Conservation (phyloP, 2,888 invertebrate genomes). For the Sinopyrophorus schimmeli region DNA sequence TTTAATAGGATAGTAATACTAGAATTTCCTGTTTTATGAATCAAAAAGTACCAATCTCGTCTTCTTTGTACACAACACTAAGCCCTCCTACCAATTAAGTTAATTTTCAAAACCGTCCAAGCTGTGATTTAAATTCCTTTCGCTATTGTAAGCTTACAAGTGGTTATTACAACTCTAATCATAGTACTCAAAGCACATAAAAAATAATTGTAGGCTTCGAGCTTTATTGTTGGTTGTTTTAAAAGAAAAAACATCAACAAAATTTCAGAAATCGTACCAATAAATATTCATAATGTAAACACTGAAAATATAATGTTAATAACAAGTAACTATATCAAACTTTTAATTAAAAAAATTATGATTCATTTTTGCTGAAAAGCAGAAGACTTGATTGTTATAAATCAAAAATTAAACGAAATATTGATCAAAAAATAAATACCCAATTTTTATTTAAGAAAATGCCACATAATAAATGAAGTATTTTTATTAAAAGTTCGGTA, state of each 20-base stretch:
- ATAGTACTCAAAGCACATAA: conserved; percentile 46
- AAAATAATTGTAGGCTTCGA: conserved; percentile 38
- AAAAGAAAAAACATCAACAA: not conserved
- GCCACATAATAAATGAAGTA: too few relatives aligned
- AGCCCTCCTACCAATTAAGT: conserved; percentile 51
- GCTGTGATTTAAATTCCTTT: conserved; percentile 55
- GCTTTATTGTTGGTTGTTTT: conserved; percentile 15
- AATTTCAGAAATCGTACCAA: too few relatives aligned
- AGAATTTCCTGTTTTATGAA: conserved; percentile 23
- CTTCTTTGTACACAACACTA: conserved; percentile 30
- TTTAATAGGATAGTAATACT: conserved; percentile 6
- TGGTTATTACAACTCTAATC: conserved; percentile 52
- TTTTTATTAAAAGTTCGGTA: too few relatives aligned
- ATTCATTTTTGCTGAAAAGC: too few relatives aligned
- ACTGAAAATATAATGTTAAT: too few relatives aligned
- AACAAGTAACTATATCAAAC: too few relatives aligned
- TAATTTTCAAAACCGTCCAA: conserved; percentile 51
- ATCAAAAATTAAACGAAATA: too few relatives aligned
- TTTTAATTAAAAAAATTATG: too few relatives aligned
- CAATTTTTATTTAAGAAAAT: too few relatives aligned
- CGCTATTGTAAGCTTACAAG: conserved; percentile 52
- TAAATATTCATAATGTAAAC: too few relatives aligned
- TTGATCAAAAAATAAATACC: too few relatives aligned
- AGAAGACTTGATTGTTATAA: too few relatives aligned
- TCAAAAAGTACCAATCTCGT: conserved; percentile 20